Evolutionary conservation across 1,140 invertebrate species (phyloP).

Genomic region (Varroa destructor): DNA sequence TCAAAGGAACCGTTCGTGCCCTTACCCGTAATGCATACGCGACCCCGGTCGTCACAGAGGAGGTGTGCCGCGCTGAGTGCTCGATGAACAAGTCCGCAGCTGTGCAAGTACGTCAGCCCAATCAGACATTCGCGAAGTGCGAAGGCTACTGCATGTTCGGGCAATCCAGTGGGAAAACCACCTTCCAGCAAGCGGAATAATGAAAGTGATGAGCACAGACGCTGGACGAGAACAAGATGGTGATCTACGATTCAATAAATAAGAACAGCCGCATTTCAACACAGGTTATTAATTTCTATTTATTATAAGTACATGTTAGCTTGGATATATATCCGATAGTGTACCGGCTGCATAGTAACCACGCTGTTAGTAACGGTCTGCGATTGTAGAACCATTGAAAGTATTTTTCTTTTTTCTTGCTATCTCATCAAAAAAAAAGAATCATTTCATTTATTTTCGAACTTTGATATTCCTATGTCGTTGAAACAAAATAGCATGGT

Average conservation of each 20-base stretch:
- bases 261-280: too few relatives aligned
- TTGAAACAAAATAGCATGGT: too few relatives aligned
- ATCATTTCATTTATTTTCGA: too few relatives aligned
- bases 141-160: slow-evolving; percentile 12
- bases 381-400: too few relatives aligned
- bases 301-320: too few relatives aligned
- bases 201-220: background rate
- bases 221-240: background rate
- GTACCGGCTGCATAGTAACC: too few relatives aligned
- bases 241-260: background rate
- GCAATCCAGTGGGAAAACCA: background rate
- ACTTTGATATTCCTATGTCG: too few relatives aligned
- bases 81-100: slow-evolving; percentile 15
- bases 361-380: too few relatives aligned
- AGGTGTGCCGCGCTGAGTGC: slow-evolving; percentile 14
- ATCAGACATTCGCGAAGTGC: background rate
- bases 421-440: too few relatives aligned
- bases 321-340: too few relatives aligned
- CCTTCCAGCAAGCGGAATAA: slow-evolving; percentile 16
- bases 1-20: background rate
- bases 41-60: slow-evolving; percentile 8
- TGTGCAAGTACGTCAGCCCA: slow-evolving; percentile 15
- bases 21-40: slow-evolving; percentile 10
- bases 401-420: too few relatives aligned
- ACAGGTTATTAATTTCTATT: too few relatives aligned